These are phyloP conservation scores for Meganola albula DNA, from an alignment of 2,888 invertebrate species.

Conservation along the genomic window DNA sequence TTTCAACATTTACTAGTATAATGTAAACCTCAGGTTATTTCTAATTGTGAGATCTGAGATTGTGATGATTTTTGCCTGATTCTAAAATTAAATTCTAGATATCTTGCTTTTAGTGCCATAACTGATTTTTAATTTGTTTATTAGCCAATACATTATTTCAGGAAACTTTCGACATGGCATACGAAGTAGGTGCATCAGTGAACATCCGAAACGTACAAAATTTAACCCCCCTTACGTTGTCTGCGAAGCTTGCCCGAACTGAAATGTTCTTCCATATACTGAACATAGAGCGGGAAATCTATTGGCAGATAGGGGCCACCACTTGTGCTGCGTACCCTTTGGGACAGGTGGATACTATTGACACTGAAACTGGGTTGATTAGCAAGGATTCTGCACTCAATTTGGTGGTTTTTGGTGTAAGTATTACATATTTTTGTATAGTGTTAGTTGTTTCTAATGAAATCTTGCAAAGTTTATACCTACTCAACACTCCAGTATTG, in stretches of 20 bases:
- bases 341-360: constrained; percentile 96
- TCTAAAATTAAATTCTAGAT: too few relatives aligned
- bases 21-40: too few relatives aligned
- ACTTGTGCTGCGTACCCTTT: constrained; percentile 98
- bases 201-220: constrained; percentile 90
- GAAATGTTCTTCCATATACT: constrained; percentile 98
- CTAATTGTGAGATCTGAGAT: too few relatives aligned
- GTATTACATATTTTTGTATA: too few relatives aligned
- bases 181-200: constrained; percentile 94
- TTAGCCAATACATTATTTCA: too few relatives aligned
- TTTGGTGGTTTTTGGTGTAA: constrained; percentile 96
- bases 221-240: constrained; percentile 93
- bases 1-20: too few relatives aligned
- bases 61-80: too few relatives aligned
- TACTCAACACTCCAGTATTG: too few relatives aligned
- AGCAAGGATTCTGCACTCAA: constrained; percentile 96
- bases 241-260: constrained; percentile 94
- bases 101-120: too few relatives aligned
- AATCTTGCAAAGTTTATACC: too few relatives aligned
- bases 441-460: too few relatives aligned
- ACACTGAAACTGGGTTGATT: constrained; percentile 92
- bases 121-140: too few relatives aligned
- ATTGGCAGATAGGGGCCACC: constrained; percentile 97
- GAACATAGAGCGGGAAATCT: constrained; percentile 96
- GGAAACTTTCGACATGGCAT: constrained; percentile 95